phyloP scores from a whole-genome alignment of 2,113 vertebrate genomes.

The Centropristis striata region DNA sequence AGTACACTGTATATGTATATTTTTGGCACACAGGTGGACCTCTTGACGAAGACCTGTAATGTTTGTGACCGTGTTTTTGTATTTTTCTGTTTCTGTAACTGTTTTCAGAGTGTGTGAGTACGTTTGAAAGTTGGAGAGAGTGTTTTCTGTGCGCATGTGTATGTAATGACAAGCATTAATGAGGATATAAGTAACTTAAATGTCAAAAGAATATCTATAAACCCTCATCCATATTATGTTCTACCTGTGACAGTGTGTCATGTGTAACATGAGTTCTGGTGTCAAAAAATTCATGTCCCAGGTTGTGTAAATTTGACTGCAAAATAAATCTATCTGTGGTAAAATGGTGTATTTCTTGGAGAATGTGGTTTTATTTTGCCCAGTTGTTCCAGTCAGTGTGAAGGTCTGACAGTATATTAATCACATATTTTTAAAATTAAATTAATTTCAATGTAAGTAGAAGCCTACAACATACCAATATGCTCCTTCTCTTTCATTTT shows the following conservation, averaged over 20 bases:
- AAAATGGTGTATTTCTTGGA: conserved; percentile 41
- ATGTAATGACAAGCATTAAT: conserved; percentile 57
- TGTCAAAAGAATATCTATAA: conserved; percentile 56
- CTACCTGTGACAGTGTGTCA: conserved; percentile 63
- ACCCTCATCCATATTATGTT: conserved; percentile 57
- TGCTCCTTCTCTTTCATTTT: not conserved
- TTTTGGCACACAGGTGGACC: conserved; percentile 74
- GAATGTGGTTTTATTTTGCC: conserved; percentile 33
- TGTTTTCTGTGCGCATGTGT: conserved; percentile 64
- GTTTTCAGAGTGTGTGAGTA: conserved; percentile 55
- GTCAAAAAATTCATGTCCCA: conserved; percentile 70
- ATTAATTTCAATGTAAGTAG: too few species aligned
- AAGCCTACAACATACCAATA: not conserved
- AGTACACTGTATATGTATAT: conserved; percentile 68
- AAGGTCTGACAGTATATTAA: not conserved
- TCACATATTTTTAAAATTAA: too few species aligned
- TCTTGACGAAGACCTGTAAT: conserved; percentile 71
- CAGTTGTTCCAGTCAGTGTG: not conserved
- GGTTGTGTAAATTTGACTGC: conserved; percentile 76
- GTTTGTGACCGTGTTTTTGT: conserved; percentile 79
- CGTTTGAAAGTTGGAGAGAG: conserved; percentile 39
- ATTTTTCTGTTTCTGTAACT: conserved; percentile 66
- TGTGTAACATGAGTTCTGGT: conserved; percentile 65
- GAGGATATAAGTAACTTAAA: conserved; percentile 63
- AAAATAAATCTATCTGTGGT: conserved; percentile 79